Base-by-base conservation (phyloP, 2,113 vertebrate genomes). In the Cyanistes caeruleus region DNA sequence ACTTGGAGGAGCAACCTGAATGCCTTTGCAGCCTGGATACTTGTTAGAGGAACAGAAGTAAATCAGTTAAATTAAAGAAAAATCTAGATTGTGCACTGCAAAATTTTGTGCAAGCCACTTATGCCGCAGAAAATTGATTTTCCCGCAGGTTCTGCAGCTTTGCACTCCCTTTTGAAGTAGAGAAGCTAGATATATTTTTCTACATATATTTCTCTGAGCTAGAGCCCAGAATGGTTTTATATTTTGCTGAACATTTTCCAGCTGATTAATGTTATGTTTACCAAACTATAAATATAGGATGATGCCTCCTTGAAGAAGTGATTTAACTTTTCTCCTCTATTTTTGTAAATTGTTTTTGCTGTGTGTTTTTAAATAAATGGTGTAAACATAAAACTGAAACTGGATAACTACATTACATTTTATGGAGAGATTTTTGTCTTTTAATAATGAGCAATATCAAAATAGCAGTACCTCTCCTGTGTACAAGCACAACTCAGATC, bases 51-150 rank as follows among this genome's bases (percentile, higher is more conserved):
- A 89, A 51, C 44, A 95, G 83, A 73, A 93, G 31, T 52, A 94
- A 90, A 96, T 84, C 60, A 84, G 93, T 72, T 87, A 78, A 93
- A 91, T 79, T 76, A 31, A 74, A 59, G 64, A 68, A 58, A 59
- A 59, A 53, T 31, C 39, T 64, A 68, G 72, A 78, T 87, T 58
- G 68, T 74, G 25, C 72, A 51, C 28, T 78, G 83, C 69, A 90
- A 92, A 95, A 94, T 86, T 92, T 84, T 51, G 73, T 79, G 86
- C 76, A 41, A 96, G 73, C 41, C 86, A 92, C 90, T 79, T 83
- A 78, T 46, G 80, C 80, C 1, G 46, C 93, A 96, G 93, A 92
- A 97, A 97, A 97, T 96, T 95, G 96, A 96, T 97, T 96, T 97
- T 89, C 90, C 65, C 53, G n/a, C 80, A 94, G 95, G 91, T 94